Evolutionary conservation across 2,888 invertebrate genomes (phyloP).

Genomic region (Therioaphis trifolii): DNA sequence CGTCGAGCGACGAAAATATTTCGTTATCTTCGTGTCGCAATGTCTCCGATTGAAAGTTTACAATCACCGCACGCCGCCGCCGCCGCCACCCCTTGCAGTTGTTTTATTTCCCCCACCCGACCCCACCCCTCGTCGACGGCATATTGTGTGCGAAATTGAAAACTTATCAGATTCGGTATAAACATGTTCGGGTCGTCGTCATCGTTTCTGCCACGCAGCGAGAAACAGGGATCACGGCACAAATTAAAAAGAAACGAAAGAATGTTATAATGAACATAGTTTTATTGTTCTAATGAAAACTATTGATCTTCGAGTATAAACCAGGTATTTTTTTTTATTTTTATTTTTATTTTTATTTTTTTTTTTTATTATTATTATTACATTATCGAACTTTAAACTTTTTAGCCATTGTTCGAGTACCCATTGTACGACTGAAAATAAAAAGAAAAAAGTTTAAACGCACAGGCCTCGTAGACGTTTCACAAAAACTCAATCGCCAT

Average conservation of each 20-base stretch:
- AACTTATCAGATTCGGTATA: conserved; percentile 59
- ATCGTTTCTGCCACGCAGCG: neutral
- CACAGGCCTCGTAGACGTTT: conserved; percentile 55
- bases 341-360: neutral
- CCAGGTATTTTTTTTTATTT: conserved; percentile 34
- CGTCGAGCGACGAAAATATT: conserved; percentile 18
- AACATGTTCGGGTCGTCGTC: conserved; percentile 21
- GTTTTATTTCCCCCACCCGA: no score
- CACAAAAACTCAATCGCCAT: conserved; percentile 60
- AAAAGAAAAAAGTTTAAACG: conserved; percentile 56
- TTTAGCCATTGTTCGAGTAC: conserved; percentile 60
- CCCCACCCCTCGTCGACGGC: neutral
- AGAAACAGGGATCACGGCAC: neutral
- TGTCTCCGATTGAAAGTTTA: conserved; percentile 33
- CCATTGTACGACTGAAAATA: conserved; percentile 40
- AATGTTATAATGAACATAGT: conserved; percentile 48
- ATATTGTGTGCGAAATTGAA: conserved; percentile 58
- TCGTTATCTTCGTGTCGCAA: conserved; percentile 41
- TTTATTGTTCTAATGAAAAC: conserved; percentile 59
- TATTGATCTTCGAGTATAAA: conserved; percentile 49
- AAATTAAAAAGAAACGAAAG: conserved; percentile 32
- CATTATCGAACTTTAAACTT: conserved; percentile 62
- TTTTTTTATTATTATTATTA: conserved; percentile 48
- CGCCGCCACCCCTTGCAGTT: neutral
- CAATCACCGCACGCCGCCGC: neutral